A percentile compares a stretch with the other conserved stretches of the same genome.
Conservation (phyloP, 2,113 vertebrate genomes). For the Choloepus hoffmanni region DNA sequence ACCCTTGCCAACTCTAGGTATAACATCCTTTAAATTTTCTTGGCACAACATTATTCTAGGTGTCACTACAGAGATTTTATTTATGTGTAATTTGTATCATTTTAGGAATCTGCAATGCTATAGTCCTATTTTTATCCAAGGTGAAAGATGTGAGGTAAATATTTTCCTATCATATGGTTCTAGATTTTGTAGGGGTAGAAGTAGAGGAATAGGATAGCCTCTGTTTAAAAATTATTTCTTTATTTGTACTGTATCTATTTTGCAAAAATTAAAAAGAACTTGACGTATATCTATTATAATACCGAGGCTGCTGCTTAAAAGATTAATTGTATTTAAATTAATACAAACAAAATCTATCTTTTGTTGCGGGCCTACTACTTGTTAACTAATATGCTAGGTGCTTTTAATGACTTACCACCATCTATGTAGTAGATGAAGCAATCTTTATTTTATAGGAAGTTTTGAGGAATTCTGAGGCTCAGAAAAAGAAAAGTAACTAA, state of each 20-base stretch:
- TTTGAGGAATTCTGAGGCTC: neutral
- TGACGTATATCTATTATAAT: conserved; percentile 17
- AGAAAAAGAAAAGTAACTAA: conserved; percentile 27
- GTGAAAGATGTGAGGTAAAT: conserved; percentile 38
- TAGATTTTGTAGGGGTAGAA: neutral
- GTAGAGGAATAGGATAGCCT: neutral
- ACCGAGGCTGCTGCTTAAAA: conserved; percentile 5
- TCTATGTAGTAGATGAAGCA: neutral
- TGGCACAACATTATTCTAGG: neutral
- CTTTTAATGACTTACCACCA: conserved; percentile 1
- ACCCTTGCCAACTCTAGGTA: neutral
- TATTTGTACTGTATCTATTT: conserved; percentile 52
- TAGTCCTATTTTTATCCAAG: conserved; percentile 51
- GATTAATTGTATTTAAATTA: conserved; percentile 43
- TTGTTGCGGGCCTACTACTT: neutral
- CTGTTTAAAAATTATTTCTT: conserved; percentile 7
- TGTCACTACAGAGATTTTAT: neutral
- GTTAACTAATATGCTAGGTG: neutral
- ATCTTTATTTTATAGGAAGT: conserved; percentile 28
- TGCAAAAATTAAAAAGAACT: conserved; percentile 43
- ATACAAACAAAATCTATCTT: conserved; percentile 5
- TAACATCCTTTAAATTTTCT: neutral
- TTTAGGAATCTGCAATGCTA: conserved; percentile 23
- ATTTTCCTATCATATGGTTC: conserved; percentile 5
- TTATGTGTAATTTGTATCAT: neutral